phyloP scores from a whole-genome alignment of 30 jellyfish, hydroid and myxozoan genomes.

The Hydractinia symbiolongicarpus region DNA sequence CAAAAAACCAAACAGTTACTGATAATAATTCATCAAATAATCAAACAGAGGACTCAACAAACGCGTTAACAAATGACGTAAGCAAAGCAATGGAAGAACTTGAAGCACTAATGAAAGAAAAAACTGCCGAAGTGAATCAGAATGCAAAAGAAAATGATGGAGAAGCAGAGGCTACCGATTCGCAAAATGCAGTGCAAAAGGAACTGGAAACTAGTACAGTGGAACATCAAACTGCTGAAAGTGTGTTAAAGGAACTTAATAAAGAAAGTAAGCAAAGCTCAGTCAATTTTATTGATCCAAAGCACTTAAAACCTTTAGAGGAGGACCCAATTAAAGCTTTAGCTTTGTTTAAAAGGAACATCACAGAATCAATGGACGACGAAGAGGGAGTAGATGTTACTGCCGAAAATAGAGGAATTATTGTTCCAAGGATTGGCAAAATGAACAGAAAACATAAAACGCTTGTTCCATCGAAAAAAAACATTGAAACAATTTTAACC shows the following conservation, averaged over 20 bases:
- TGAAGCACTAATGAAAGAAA: conserved; percentile 23
- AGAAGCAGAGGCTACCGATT: not conserved
- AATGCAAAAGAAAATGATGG: not conserved
- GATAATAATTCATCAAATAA: too few relatives aligned
- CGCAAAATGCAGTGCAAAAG: too few relatives aligned
- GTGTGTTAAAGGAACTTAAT: not conserved
- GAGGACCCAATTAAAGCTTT: conserved; percentile 9
- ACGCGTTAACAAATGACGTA: conserved; percentile 17
- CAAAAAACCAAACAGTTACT: too few relatives aligned
- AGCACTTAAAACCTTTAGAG: conserved; percentile 6
- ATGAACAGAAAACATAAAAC: not conserved
- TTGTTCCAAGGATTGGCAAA: not conserved
- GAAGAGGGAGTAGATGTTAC: not conserved
- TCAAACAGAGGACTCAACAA: not conserved
- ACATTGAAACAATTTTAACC: not conserved
- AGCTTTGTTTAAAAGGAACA: not conserved
- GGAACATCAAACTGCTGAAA: conserved; percentile 12
- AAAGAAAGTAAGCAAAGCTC: not conserved
- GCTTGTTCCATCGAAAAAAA: not conserved
- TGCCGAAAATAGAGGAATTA: not conserved
- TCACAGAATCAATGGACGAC: not conserved
- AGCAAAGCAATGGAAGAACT: conserved; percentile 33
- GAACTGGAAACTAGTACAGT: not conserved
- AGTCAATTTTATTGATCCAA: conserved; percentile 3
- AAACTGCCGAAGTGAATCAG: conserved; percentile 16